Conservation (phyloP, 2,888 invertebrate genomes). For the Scaptomyza flava region DNA sequence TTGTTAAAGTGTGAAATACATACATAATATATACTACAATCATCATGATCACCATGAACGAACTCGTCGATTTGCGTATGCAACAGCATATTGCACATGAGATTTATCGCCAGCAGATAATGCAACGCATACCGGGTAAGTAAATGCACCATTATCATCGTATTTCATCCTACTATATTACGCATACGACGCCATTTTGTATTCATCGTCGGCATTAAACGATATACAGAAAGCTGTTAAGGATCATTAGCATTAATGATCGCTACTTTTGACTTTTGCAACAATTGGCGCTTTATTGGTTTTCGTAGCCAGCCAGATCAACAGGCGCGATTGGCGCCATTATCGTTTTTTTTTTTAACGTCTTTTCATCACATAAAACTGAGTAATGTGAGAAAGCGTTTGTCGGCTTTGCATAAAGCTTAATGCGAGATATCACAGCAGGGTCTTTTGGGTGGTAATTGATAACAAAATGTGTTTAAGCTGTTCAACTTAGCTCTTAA, state of each 20-base stretch:
- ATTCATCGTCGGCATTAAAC: constrained; percentile 12
- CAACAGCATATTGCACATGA: constrained; percentile 83
- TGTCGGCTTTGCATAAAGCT: constrained; percentile 34
- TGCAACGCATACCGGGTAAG: constrained; percentile 83
- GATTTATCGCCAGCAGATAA: constrained; percentile 83
- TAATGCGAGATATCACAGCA: constrained; percentile 38
- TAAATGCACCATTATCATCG: constrained; percentile 8
- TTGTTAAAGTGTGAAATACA: constrained; percentile 54
- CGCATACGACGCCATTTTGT: constrained; percentile 45
- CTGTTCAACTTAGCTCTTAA: constrained; percentile 28
- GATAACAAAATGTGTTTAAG: constrained; percentile 28
- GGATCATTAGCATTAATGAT: constrained; percentile 61
- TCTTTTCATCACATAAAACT: constrained; percentile 54
- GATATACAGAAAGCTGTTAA: constrained; percentile 49
- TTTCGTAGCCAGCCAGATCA: constrained; percentile 28
- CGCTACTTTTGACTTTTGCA: constrained; percentile 34
- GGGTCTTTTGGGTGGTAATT: constrained; percentile 20
- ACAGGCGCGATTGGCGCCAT: constrained; percentile 36
- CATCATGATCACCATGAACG: constrained; percentile 82
- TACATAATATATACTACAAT: constrained; percentile 10
- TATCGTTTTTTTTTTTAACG: constrained; percentile 45
- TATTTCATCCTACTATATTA: constrained; percentile 16
- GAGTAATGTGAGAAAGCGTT: constrained; percentile 64
- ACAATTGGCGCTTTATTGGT: constrained; percentile 28
- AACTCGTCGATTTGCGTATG: constrained; percentile 83